Percentiles rank a stretch among this genome's conserved stretches.
phyloP scores from a whole-genome alignment of 2,888 invertebrate genomes.

The Eupithecia centaureata region DNA sequence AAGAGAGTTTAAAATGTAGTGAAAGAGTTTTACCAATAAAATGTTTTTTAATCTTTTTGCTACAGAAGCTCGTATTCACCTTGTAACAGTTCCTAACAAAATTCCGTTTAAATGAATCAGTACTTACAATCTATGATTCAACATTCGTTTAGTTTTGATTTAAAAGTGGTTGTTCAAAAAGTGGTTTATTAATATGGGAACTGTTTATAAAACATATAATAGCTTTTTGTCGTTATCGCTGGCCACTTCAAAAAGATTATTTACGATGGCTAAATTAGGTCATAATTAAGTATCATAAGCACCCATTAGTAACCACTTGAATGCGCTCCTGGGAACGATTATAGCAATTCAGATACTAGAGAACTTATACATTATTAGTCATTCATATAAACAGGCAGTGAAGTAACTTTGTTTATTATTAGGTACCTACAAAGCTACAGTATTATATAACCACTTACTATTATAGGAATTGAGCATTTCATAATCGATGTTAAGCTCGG shows the following conservation, averaged over 20 bases:
- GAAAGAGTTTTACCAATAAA: too few species aligned
- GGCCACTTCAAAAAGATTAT: conserved; percentile 29
- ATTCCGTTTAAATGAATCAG: background rate
- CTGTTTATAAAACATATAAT: background rate
- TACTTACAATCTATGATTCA: background rate
- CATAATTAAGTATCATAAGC: conserved; percentile 27
- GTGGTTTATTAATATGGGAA: background rate
- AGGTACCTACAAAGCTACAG: background rate
- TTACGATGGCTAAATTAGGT: conserved; percentile 36
- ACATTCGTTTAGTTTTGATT: background rate
- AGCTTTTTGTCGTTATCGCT: conserved; percentile 11
- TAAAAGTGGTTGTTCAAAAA: background rate
- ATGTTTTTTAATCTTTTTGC: too few species aligned
- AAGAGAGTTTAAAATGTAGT: too few species aligned
- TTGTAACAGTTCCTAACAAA: background rate
- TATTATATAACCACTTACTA: background rate
- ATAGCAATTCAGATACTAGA: background rate
- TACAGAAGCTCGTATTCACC: too few species aligned
- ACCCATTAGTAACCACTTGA: conserved; percentile 19
- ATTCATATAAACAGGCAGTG: background rate
- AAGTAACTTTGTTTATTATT: background rate
- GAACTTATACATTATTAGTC: background rate
- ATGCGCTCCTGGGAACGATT: conserved; percentile 7
- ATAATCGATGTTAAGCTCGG: background rate
- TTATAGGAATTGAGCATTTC: background rate